These are phyloP conservation scores for Zenarchopterus dispar DNA, from an alignment of 2,797 vertebrate species.

Conservation along the genomic window DNA sequence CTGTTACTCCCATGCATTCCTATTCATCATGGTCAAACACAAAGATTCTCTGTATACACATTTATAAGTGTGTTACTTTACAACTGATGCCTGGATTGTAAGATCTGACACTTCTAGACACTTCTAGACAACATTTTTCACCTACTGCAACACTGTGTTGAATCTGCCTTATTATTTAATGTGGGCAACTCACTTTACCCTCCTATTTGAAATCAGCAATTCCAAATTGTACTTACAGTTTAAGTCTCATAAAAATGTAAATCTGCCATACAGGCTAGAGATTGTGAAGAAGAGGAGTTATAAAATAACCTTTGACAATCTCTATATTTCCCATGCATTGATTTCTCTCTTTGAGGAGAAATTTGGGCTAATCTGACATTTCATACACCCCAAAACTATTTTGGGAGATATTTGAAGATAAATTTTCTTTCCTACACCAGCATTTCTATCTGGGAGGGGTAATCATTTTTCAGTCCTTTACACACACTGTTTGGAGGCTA, in stretches of 20 bases:
- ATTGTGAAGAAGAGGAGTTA: conserved; percentile 56
- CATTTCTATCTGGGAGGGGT: conserved; percentile 34
- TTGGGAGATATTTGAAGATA: conserved; percentile 63
- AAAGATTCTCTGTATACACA: too few species aligned
- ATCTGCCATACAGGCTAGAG: neutral
- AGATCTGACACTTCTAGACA: too few species aligned
- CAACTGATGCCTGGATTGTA: too few species aligned
- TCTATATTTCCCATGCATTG: conserved; percentile 59
- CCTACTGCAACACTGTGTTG: too few species aligned
- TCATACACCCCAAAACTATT: conserved; percentile 63
- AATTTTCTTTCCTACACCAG: conserved; percentile 55
- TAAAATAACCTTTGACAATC: conserved; percentile 61
- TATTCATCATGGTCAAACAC: too few species aligned
- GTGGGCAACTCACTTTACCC: conserved; percentile 24
- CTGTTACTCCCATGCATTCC: too few species aligned
- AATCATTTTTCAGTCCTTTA: conserved; percentile 60
- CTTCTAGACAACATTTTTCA: too few species aligned
- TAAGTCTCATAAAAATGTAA: conserved; percentile 74
- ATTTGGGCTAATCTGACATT: conserved; percentile 70
- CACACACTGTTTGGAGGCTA: conserved; percentile 46
- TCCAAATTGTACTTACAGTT: conserved; percentile 59
- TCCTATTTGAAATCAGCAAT: conserved; percentile 38
- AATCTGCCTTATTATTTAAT: neutral
- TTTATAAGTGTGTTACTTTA: too few species aligned
- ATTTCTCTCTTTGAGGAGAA: conserved; percentile 63